Base-by-base conservation (phyloP, 2,888 invertebrate species). In the Rhamphomyia laevipes region DNA sequence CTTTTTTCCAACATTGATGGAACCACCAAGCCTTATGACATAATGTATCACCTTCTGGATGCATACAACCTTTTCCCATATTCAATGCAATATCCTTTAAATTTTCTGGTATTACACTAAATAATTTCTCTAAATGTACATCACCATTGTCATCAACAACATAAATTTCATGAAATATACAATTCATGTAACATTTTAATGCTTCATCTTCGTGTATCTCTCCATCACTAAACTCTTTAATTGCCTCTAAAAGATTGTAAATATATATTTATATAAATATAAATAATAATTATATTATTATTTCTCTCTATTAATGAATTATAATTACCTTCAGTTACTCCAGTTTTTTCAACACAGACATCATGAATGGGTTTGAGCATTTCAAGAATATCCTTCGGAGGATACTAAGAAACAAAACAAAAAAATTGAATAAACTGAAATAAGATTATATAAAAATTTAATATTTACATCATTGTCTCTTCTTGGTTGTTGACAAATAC, bases 141-240 rank as follows among this genome's bases (percentile, higher is more conserved):
- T 69, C 68, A n/a, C 69, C 71, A 44, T 67, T 63, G 31, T 63
- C 65, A 49, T 68, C 64, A 15, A 70, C 64, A 31, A 70, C 65
- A n/a, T 62, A 58, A 46, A 65, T 59, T 52, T 69, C 66, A 48
- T 70, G 64, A 49, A 70, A 68, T 42, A 69, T 51, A 53, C 70
- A 70, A 56, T 69, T 65, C 69, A 70, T 70, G 47, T 70, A 70
- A 51, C 70, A 70, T 56, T 69, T 70, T 4, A 70, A 60, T 41
- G 61, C 63, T 53, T 65, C 66, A 47, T 69, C 68, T 13, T 70
- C 70, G 48, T 68, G 69, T 44, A 68, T 61, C 49, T 70, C 63
- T 7, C 70, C 70, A 47, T 69, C 69, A 50, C 70, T 70, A 51
- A 70, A 70, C 55, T 68, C 65, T 54, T 66, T 68, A 51, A 70